Conservation (phyloP, 2,113 vertebrate species). For the Phalacrocorax pelagicus region DNA sequence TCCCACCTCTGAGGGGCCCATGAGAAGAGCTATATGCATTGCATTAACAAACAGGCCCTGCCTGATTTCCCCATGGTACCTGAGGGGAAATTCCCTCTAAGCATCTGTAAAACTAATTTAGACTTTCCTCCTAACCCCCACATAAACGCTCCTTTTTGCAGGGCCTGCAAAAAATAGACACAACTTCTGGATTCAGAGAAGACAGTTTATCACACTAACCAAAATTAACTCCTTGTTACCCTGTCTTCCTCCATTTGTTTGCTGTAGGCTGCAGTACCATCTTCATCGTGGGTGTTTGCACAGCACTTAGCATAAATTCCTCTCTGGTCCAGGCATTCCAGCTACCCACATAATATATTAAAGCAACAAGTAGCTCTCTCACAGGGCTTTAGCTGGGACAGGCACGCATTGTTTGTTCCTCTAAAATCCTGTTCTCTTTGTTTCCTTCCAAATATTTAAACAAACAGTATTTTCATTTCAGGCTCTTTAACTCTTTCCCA, state of each 20-base stretch:
- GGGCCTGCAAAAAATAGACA: not conserved
- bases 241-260: not conserved
- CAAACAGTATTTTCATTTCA: not conserved
- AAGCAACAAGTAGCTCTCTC: not conserved
- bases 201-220: not conserved
- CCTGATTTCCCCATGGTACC: not conserved
- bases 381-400: not conserved
- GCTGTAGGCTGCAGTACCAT: not conserved
- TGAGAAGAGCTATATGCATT: not conserved
- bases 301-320: not conserved
- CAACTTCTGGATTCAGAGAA: not conserved
- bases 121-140: not conserved
- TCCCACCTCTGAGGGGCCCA: not conserved
- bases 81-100: not conserved
- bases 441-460: not conserved
- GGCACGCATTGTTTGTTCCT: not conserved
- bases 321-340: not conserved
- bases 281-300: not conserved
- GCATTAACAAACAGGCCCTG: not conserved
- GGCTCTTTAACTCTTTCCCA: not conserved
- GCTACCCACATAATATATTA: not conserved
- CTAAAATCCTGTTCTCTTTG: not conserved
- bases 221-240: not conserved
- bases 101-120: constrained; percentile 31
- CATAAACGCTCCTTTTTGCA: not conserved